Percentiles rank a stretch among this genome's conserved stretches.
Evolutionary conservation across 2,113 vertebrate genomes (phyloP).

Genomic region (Glaucidium brasilianum): DNA sequence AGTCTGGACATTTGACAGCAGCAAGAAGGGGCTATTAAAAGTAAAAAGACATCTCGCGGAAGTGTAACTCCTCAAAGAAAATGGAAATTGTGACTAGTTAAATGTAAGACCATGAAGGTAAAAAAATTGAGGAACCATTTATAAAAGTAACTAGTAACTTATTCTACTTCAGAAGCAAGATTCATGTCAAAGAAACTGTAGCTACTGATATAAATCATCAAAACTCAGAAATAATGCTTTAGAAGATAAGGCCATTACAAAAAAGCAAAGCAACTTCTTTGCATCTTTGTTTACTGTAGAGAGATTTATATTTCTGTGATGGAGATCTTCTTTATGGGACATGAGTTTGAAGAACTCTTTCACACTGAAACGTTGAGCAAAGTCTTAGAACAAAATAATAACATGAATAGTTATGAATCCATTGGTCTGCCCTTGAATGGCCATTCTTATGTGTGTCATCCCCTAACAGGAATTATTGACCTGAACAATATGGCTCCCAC

Average conservation of each 20-base stretch:
- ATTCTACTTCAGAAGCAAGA: neutral
- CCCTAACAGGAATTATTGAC: conserved; percentile 96
- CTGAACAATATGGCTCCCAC: conserved; percentile 98
- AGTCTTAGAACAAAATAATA: neutral
- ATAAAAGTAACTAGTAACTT: neutral
- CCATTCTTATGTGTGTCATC: neutral
- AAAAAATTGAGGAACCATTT: neutral
- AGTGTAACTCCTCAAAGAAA: neutral
- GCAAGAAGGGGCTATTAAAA: neutral
- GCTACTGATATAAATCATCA: neutral
- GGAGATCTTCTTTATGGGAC: neutral
- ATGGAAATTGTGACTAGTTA: neutral
- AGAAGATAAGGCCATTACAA: neutral
- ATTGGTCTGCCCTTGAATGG: neutral
- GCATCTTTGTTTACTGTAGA: neutral
- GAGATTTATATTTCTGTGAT: neutral
- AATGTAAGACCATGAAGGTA: neutral
- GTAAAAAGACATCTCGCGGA: neutral
- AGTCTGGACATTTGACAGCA: neutral
- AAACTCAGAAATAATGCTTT: neutral
- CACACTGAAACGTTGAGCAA: neutral
- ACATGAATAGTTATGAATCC: neutral
- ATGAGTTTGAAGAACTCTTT: neutral
- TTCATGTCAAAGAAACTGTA: neutral
- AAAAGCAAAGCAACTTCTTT: neutral